Percentiles rank a stretch among this genome's conserved stretches.
Evolutionary conservation across 2,797 vertebrate genomes (phyloP).

Genomic region (Galagoides demidoff): DNA sequence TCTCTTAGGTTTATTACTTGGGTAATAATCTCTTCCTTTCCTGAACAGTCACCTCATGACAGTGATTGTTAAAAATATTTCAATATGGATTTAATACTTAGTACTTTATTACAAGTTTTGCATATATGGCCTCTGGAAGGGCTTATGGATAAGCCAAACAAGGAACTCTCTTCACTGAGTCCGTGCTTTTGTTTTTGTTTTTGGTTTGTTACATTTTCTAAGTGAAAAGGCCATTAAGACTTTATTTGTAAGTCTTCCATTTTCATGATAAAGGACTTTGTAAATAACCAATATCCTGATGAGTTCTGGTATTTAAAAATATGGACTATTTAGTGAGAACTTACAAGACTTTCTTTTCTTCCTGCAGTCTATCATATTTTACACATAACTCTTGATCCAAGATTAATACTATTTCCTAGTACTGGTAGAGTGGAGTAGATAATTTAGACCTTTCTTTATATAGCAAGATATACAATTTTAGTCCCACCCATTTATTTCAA

Average conservation of each 20-base stretch:
- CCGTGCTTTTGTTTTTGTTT: background rate
- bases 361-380: background rate
- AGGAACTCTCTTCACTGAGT: background rate
- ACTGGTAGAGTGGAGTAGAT: background rate
- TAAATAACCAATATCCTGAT: background rate
- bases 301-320: background rate
- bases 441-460: background rate
- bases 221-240: background rate
- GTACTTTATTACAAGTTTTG: background rate
- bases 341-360: background rate
- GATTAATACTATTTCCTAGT: background rate
- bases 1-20: background rate
- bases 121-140: background rate
- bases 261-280: background rate
- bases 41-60: background rate
- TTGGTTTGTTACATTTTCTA: background rate
- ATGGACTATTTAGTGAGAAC: background rate
- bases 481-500: background rate
- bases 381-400: background rate
- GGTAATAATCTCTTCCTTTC: background rate
- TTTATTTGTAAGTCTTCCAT: background rate
- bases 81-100: background rate
- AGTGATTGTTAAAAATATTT: background rate
- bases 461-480: background rate
- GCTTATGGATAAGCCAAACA: background rate